Percentiles rank a stretch among this genome's conserved stretches.
These are phyloP conservation scores for Galago senegalensis DNA, from an alignment of 2,797 vertebrate genomes.

Conservation along the genomic window DNA sequence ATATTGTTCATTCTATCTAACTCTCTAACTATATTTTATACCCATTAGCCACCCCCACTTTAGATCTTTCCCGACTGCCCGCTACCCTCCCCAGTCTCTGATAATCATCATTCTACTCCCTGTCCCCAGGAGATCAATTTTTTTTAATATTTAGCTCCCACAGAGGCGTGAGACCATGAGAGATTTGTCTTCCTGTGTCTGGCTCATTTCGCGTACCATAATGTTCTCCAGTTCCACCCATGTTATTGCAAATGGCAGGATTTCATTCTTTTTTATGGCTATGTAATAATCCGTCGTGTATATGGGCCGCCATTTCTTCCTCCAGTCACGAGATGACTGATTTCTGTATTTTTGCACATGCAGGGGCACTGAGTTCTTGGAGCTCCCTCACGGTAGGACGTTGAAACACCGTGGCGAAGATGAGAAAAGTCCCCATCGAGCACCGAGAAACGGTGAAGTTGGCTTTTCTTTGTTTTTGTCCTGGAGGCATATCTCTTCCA, in stretches of 20 bases:
- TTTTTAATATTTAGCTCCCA: background rate
- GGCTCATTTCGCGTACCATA: background rate
- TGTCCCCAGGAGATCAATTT: background rate
- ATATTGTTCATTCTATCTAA: background rate
- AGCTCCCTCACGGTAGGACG: constrained; percentile 91
- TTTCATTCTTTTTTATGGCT: background rate
- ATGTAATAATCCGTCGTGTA: background rate
- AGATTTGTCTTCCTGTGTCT: background rate
- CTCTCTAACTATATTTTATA: background rate
- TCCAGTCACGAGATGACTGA: background rate
- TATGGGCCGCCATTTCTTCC: background rate
- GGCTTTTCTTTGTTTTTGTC: background rate
- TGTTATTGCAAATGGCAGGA: background rate
- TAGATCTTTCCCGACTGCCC: background rate
- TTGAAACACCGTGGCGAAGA: constrained; percentile 88
- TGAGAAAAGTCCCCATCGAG: constrained; percentile 90
- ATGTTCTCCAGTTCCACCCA: background rate
- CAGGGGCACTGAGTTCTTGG: constrained; percentile 92
- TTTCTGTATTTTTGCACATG: background rate
- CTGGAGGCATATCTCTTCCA: background rate
- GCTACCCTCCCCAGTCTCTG: no score
- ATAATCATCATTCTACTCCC: background rate
- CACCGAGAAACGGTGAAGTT: constrained; percentile 90
- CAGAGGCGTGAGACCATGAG: background rate
- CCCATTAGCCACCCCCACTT: background rate